Evolutionary conservation across 2,888 invertebrate genomes (phyloP), one percentile per base, ranked within the genome.

Genomic region (Agrotis exclamationis): DNA sequence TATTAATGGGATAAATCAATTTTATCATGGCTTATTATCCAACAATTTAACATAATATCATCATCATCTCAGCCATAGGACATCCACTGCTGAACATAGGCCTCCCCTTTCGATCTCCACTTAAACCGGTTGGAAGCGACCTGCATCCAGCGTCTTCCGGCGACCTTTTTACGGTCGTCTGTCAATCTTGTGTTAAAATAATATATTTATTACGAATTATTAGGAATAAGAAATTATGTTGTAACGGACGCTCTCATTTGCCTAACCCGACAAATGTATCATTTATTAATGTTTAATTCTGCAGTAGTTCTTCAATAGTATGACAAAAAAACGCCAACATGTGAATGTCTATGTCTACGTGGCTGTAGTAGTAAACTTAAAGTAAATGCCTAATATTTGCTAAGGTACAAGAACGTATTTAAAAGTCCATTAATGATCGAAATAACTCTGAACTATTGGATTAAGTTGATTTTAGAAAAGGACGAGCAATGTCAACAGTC

Each of bases 281-380:
- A 66, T 11, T 11, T 22, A 0, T 50, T 39, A 16, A 22, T 50
- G 18, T 28, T 39, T 50, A 33, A 33, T 33, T 33, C n/a, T 28
- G 28, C 54, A 54, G n/a, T n/a, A n/a, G n/a, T n/a, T n/a, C n/a
- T n/a, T n/a, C n/a, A n/a, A n/a, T n/a, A 7, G 22, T 44, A 24
- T 4, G 1, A 24, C 16, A 62, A 70, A 68, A 79, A 63, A 65
- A 53, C 33, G 80, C 74, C 64, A 66, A 72, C 58, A 63, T 47
- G 66, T 28, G 48, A 66, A 70, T 59, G 73, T 69, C 80, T 77
- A 71, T 59, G 77, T 70, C 84, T 77, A 83, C 82, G 82, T 82
- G 82, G 82, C 84, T 57, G 16, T 45, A 48, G 16, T 16, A 33
- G 28, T 48, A 20, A 22, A 62, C 51, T 63, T 18, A 16, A 20